Conservation (phyloP, 1,140 invertebrate species). For the Pseudomyrmex flavicornis region DNA sequence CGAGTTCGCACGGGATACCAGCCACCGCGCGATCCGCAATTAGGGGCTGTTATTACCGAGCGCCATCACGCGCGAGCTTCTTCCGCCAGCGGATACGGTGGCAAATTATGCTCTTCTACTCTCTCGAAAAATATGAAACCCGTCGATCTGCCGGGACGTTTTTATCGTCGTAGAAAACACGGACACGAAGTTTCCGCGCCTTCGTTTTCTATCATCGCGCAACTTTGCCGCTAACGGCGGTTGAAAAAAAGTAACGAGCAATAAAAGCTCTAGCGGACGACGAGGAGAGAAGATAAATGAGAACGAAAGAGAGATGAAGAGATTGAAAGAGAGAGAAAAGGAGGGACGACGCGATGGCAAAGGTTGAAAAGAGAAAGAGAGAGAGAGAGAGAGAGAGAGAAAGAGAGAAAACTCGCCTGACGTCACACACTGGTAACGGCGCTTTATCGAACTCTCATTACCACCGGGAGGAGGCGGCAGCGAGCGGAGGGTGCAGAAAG, state of each 20-base stretch:
- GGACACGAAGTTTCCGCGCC: constrained; percentile 61
- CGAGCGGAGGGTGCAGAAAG: constrained; percentile 37
- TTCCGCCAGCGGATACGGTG: neutral
- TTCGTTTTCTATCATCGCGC: constrained; percentile 72
- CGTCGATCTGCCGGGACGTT: constrained; percentile 69
- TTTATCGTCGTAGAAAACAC: constrained; percentile 72
- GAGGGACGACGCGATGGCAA: neutral
- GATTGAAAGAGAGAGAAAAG: neutral
- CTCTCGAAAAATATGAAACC: constrained; percentile 69
- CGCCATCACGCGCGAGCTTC: neutral
- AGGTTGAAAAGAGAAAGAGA: neutral
- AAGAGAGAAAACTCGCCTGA: constrained; percentile 74
- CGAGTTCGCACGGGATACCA: neutral
- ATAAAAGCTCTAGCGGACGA: constrained; percentile 37
- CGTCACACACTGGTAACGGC: constrained; percentile 84
- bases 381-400: constrained; percentile 11
- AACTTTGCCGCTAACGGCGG: constrained; percentile 67
- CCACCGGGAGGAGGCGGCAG: constrained; percentile 70
- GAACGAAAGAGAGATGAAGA: constrained; percentile 15
- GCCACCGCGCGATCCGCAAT: constrained; percentile 11
- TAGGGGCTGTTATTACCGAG: constrained; percentile 7
- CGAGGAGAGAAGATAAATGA: constrained; percentile 22
- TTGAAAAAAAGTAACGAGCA: constrained; percentile 66
- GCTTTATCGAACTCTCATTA: constrained; percentile 86
- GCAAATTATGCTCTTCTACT: constrained; percentile 58